phyloP scores from a whole-genome alignment of 1,140 invertebrate species.

The Pygmarrhopalites habei region DNA sequence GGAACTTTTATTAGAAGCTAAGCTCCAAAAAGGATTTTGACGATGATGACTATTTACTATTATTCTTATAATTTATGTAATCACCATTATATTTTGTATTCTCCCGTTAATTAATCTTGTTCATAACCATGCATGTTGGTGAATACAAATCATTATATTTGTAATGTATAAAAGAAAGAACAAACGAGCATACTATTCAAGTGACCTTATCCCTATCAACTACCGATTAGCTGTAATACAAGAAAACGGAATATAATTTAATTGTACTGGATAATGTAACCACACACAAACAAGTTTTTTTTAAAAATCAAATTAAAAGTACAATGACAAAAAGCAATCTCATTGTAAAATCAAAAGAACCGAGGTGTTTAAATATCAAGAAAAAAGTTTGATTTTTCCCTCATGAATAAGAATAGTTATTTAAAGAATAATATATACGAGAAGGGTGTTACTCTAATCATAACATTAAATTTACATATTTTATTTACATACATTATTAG shows the following conservation, averaged over 20 bases:
- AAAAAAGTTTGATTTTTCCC: too few species aligned
- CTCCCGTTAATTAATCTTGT: not conserved
- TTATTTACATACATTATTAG: too few species aligned
- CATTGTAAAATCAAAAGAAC: too few species aligned
- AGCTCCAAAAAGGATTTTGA: conserved; percentile 9
- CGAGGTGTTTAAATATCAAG: too few species aligned
- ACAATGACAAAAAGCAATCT: not conserved
- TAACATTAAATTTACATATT: too few species aligned
- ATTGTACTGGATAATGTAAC: not conserved
- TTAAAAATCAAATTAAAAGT: not conserved
- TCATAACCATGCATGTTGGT: not conserved
- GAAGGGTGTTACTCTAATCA: too few species aligned
- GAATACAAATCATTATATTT: not conserved
- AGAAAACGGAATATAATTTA: not conserved
- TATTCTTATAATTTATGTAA: not conserved
- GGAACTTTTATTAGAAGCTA: conserved; percentile 26
- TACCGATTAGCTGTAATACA: not conserved
- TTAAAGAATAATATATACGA: too few species aligned
- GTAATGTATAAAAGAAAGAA: not conserved
- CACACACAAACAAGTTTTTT: not conserved
- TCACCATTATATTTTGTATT: too few species aligned
- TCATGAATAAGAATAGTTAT: too few species aligned
- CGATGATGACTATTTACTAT: not conserved
- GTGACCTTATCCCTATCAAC: not conserved
- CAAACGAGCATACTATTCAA: not conserved